These are phyloP conservation scores for Harpalus rubripes DNA, from an alignment of 2,888 invertebrate genomes.

Conservation along the genomic window DNA sequence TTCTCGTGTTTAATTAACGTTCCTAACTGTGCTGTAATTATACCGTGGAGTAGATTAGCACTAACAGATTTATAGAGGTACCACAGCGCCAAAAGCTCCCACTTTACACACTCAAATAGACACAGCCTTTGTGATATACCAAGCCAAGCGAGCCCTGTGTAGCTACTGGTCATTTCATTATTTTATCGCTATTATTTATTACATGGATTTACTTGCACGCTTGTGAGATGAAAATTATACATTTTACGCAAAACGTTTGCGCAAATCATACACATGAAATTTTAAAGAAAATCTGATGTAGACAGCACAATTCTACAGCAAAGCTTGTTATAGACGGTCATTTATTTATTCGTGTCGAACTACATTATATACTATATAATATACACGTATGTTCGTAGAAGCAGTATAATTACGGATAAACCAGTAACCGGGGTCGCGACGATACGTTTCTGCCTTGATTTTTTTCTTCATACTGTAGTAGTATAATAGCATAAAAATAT, in stretches of 20 bases:
- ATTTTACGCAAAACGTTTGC: too few species aligned
- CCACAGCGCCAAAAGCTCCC: background rate
- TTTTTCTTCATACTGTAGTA: too few species aligned
- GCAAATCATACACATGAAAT: background rate
- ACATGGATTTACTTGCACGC: background rate
- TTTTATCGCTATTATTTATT: slow-evolving; percentile 4
- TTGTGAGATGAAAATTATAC: background rate
- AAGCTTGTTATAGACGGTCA: too few species aligned
- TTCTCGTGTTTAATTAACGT: slow-evolving; percentile 53
- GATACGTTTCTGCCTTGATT: too few species aligned
- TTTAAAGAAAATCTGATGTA: too few species aligned
- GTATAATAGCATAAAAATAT: too few species aligned
- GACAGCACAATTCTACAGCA: too few species aligned
- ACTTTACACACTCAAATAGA: background rate
- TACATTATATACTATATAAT: too few species aligned
- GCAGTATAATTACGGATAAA: too few species aligned
- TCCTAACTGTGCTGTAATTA: slow-evolving; percentile 36
- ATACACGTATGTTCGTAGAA: too few species aligned
- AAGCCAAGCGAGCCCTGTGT: background rate
- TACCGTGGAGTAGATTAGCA: slow-evolving; percentile 39
- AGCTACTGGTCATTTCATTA: background rate
- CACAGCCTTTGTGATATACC: background rate
- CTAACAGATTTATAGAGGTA: slow-evolving; percentile 50
- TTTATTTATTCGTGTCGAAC: too few species aligned
- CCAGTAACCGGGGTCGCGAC: too few species aligned